A percentile compares a stretch with the other conserved stretches of the same genome.
phyloP scores from a whole-genome alignment of 2,888 invertebrate species.

The Sepiola atlantica region DNA sequence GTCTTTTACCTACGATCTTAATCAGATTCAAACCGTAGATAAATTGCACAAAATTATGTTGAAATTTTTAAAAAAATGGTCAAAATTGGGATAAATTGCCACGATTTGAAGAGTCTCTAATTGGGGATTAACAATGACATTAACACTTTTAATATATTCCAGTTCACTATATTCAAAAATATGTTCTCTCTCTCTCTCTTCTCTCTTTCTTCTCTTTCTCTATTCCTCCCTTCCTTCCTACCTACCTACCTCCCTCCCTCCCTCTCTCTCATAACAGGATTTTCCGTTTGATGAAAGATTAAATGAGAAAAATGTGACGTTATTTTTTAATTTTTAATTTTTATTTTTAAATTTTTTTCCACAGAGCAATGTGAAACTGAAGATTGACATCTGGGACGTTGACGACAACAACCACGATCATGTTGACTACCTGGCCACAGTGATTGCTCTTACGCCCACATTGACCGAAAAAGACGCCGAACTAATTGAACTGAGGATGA shows the following conservation, averaged over 20 bases:
- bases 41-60: no score
- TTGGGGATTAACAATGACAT: no score
- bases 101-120: no score
- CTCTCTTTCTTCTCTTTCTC: neutral
- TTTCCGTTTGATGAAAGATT: neutral
- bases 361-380: conserved; percentile 59
- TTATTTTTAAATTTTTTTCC: neutral
- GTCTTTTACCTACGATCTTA: no score
- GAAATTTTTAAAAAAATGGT: no score
- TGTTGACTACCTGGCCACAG: conserved; percentile 57
- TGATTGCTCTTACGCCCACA: conserved; percentile 50
- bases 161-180: no score
- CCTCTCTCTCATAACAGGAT: neutral
- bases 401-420: conserved; percentile 60
- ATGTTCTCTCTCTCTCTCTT: no score
- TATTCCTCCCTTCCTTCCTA: neutral
- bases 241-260: neutral
- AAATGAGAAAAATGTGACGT: neutral
- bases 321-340: neutral
- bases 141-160: no score
- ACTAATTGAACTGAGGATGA: neutral
- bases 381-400: conserved; percentile 60
- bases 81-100: no score
- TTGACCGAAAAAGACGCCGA: neutral
- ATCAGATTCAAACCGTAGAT: no score